A percentile compares a stretch with the other conserved stretches of the same genome.
These are phyloP conservation scores for Falco columbarius DNA, from an alignment of 2,797 vertebrate genomes.

Conservation along the genomic window DNA sequence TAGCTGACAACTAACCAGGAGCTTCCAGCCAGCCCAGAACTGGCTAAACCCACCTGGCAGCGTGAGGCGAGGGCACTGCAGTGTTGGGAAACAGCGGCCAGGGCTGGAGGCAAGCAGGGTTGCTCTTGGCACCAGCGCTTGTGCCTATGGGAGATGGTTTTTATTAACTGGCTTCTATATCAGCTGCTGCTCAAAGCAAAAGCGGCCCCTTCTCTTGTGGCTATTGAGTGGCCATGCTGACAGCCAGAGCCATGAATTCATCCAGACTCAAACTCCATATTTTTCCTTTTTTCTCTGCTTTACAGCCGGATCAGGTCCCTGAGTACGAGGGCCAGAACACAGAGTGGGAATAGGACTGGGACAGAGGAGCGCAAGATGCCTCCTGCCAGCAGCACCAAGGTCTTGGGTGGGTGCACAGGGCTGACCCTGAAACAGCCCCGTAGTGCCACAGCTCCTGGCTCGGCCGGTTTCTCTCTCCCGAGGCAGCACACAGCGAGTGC, in stretches of 20 bases:
- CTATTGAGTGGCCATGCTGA: fast-evolving
- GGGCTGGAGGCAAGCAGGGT: not conserved
- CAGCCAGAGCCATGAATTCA: not conserved
- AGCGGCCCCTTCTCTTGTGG: not conserved
- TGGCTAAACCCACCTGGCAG: not conserved
- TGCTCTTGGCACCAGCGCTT: not conserved
- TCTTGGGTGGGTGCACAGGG: not conserved
- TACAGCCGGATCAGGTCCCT: not conserved
- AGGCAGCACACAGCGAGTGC: fast-evolving
- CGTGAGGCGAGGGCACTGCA: not conserved
- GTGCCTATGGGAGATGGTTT: not conserved
- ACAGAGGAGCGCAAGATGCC: not conserved
- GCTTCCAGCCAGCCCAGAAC: not conserved
- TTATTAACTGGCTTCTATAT: not conserved
- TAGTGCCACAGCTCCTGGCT: not conserved
- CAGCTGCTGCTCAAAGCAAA: not conserved
- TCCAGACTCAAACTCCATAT: not conserved
- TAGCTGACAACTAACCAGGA: not conserved
- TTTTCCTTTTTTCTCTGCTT: not conserved
- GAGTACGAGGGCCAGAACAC: not conserved
- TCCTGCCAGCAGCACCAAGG: not conserved
- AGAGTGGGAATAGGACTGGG: not conserved
- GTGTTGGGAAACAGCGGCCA: not conserved
- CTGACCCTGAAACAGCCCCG: fast-evolving
- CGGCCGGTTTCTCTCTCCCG: not conserved